Percentiles rank a stretch among this genome's conserved stretches.
These are phyloP conservation scores for Archips crataeganus DNA, from an alignment of 2,888 invertebrate genomes.

Conservation along the genomic window DNA sequence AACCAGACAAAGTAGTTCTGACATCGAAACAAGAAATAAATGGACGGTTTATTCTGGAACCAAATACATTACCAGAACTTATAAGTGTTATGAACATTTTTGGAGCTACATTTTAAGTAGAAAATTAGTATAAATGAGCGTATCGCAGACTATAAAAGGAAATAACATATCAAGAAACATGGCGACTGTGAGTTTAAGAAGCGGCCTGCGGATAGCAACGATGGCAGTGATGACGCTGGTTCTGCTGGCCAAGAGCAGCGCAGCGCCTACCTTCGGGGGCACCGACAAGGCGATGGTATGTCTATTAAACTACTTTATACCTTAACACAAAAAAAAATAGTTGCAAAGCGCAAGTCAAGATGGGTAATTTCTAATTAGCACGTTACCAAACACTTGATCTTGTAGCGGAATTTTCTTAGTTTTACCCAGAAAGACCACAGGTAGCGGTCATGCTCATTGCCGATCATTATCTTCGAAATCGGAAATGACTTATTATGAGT, in stretches of 20 bases:
- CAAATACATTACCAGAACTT: slow-evolving; percentile 50
- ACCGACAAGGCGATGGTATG: slow-evolving; percentile 81
- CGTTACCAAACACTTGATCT: neutral
- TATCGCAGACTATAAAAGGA: slow-evolving; percentile 57
- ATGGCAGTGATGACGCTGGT: slow-evolving; percentile 64
- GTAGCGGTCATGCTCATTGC: slow-evolving; percentile 6
- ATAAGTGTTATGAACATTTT: slow-evolving; percentile 63
- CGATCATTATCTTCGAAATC: slow-evolving; percentile 53
- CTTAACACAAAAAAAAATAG: neutral
- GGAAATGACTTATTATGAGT: slow-evolving; percentile 63
- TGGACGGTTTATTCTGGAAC: slow-evolving; percentile 53
- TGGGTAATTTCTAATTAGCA: neutral
- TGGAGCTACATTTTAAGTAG: slow-evolving; percentile 54
- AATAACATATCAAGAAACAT: slow-evolving; percentile 62
- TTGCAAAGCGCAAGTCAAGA: neutral
- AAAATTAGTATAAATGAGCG: slow-evolving; percentile 60
- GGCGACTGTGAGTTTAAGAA: slow-evolving; percentile 68
- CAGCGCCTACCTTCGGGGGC: slow-evolving; percentile 75
- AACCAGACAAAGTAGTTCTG: slow-evolving; percentile 53
- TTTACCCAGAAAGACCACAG: neutral
- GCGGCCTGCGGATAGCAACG: slow-evolving; percentile 72
- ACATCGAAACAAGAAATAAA: slow-evolving; percentile 58
- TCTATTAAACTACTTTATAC: slow-evolving; percentile 39
- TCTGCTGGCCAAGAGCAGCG: slow-evolving; percentile 70
- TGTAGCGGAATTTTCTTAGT: neutral